Evolutionary conservation across 1,140 invertebrate species (phyloP).

Genomic region (Macrotrachela quadricornifera): DNA sequence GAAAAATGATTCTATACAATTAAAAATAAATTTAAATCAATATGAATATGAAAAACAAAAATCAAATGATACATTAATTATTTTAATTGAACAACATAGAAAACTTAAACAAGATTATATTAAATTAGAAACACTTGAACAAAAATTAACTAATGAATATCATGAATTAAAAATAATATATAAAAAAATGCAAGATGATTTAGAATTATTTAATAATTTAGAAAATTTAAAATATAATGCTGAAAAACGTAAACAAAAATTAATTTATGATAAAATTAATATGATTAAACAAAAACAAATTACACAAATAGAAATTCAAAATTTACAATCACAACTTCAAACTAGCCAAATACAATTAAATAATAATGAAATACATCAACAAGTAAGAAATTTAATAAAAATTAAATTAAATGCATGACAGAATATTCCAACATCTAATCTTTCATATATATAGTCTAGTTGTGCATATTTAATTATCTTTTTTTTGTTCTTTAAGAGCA

Average conservation of each 20-base stretch:
- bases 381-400: too few relatives aligned
- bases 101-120: not conserved
- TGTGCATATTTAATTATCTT: too few relatives aligned
- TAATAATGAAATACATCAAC: conserved; percentile 6
- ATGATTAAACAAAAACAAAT: not conserved
- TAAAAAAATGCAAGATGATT: conserved; percentile 6
- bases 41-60: too few relatives aligned
- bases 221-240: conserved; percentile 2
- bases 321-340: not conserved
- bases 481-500: too few relatives aligned
- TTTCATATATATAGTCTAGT: too few relatives aligned
- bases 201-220: not conserved
- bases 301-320: not conserved
- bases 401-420: too few relatives aligned
- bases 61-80: too few relatives aligned
- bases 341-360: not conserved
- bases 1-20: not conserved
- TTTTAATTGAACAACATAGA: too few relatives aligned
- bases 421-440: too few relatives aligned
- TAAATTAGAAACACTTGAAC: conserved; percentile 6
- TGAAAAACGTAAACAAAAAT: conserved; percentile 2
- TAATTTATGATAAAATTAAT: conserved; percentile 1
- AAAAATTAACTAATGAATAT: conserved; percentile 7
- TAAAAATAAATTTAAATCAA: too few relatives aligned
- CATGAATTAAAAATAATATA: not conserved